Base-by-base conservation (phyloP, 2,113 vertebrate species). In the Brevimyrus niger region DNA sequence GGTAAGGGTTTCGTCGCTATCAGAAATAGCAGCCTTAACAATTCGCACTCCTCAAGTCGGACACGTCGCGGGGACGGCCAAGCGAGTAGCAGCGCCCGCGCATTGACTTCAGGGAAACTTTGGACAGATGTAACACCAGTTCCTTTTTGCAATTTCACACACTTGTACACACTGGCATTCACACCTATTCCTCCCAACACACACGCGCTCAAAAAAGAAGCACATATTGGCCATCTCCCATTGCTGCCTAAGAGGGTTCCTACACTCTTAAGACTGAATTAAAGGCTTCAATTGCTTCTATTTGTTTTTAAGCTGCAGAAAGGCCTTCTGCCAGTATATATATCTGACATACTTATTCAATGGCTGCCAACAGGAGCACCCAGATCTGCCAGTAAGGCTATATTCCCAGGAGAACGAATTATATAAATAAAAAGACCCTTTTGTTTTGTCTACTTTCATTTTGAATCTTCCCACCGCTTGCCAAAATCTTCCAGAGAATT, bases 291-390 rank as follows among this genome's bases (percentile, higher is more conserved):
- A 55, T 55, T 38, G 88, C 48, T 82, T 83, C 47, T 84, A 55
- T 84, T 89, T 55, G 46, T 27, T 65, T 47, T 84, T 27, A 80
- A 88, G 51, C 8, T n/a, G 47, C 87, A 73, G 27, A 76, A 50
- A 80, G 51, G 21, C 3, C 19, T 53, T 51, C 80, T 55, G 38
- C 87, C 58, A 88, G 51, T 42, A 55, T 82, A 89, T 82, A 83
- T 89, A 61, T 83, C 35, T 82, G 73, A 55, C 69, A 73, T 35
- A 84, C 11, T 89, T 61, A 84, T 53, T 61, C 80, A 58, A 10
- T 31, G 50, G 50, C 10, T 42, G 69, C 73, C 31, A 82, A 82
- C 27, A 80, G 47, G 19, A 88, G 69, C 31, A 15, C n/a, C 44
- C 55, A 47, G 87, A 88, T 88, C 44, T 53, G 88, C 27, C 31